Evolutionary conservation across 2,797 vertebrate genomes (phyloP).

Genomic region (Anas flavirostris): DNA sequence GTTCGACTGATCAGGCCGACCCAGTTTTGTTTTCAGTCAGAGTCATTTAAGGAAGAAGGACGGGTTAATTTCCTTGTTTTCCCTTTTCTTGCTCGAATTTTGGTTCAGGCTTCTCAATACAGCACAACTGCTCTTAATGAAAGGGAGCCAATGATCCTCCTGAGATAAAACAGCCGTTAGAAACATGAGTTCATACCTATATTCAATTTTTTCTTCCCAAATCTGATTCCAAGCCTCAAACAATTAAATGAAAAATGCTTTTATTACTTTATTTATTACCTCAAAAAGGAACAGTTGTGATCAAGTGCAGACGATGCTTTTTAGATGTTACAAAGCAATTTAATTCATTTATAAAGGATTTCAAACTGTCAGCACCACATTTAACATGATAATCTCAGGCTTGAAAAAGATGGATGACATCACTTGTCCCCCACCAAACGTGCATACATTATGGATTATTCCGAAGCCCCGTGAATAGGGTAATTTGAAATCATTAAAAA

Average conservation of each 20-base stretch:
- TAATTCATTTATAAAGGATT: not conserved
- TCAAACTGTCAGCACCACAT: not conserved
- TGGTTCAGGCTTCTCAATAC: not conserved
- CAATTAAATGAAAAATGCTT: not conserved
- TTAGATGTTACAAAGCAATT: not conserved
- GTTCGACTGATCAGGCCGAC: not conserved
- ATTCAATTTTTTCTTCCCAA: not conserved
- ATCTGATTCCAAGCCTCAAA: not conserved
- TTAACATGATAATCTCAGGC: not conserved
- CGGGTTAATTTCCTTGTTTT: not conserved
- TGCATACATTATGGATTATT: constrained; percentile 5
- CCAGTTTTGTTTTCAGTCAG: not conserved
- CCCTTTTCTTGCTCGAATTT: not conserved
- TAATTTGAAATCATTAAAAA: constrained; percentile 27
- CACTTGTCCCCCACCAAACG: not conserved
- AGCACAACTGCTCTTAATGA: not conserved
- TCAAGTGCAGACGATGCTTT: not conserved
- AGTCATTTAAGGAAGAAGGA: not conserved
- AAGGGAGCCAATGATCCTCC: not conserved
- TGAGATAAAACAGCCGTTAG: not conserved
- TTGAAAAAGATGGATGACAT: not conserved
- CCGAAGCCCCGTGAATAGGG: not conserved
- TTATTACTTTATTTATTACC: not conserved
- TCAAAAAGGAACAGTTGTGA: not conserved
- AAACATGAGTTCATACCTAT: not conserved